These are phyloP conservation scores for Leuciscus waleckii DNA, from an alignment of 2,797 vertebrate species.

Conservation along the genomic window DNA sequence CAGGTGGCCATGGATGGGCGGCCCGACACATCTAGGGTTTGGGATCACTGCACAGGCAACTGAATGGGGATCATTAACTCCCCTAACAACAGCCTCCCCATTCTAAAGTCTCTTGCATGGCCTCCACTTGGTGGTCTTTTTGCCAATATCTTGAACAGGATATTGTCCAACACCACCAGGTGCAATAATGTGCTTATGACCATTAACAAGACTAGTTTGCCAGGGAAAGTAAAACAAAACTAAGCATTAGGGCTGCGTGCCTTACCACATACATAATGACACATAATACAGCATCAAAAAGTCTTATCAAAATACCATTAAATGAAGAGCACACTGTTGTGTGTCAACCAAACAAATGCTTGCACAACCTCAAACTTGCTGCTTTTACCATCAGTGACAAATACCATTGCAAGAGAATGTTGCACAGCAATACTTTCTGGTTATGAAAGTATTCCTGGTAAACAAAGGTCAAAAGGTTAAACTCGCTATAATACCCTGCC, in stretches of 20 bases:
- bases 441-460: background rate
- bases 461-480: background rate
- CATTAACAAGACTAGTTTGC: constrained; percentile 11
- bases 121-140: constrained; percentile 50
- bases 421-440: background rate
- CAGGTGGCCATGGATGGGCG: constrained; percentile 59
- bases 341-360: background rate
- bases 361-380: background rate
- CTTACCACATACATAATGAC: background rate
- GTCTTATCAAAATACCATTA: background rate
- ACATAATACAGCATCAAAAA: background rate
- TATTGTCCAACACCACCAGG: constrained; percentile 10
- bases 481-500: background rate
- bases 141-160: constrained; percentile 36
- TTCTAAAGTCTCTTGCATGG: constrained; percentile 61
- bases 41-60: constrained; percentile 40
- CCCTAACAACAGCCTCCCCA: constrained; percentile 56
- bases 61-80: constrained; percentile 67
- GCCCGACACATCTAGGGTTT: constrained; percentile 58
- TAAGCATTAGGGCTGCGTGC: background rate
- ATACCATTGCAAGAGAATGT: background rate
- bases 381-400: background rate
- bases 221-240: background rate
- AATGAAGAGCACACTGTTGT: background rate
- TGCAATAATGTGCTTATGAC: constrained; percentile 18